Conservation (phyloP, 2,888 invertebrate species). For the Platypus cylindrus region DNA sequence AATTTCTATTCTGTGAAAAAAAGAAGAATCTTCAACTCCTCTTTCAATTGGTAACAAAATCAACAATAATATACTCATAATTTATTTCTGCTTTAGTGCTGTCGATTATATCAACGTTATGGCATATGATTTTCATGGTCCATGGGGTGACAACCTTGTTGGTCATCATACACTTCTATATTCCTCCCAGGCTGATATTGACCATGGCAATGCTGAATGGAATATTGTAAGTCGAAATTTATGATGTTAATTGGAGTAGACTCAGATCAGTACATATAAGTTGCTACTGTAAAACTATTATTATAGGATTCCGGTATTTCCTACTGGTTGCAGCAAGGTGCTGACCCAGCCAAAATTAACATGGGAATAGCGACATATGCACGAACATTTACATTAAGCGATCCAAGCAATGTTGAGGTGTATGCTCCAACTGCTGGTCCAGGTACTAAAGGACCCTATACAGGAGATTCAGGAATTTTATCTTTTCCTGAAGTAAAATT, state of each 20-base stretch:
- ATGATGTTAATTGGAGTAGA: no score
- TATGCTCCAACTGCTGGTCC: slow-evolving; percentile 44
- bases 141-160: slow-evolving; percentile 33
- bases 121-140: slow-evolving; percentile 50
- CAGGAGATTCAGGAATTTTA: slow-evolving; percentile 47
- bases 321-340: slow-evolving; percentile 45
- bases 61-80: no score
- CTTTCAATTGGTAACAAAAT: no score
- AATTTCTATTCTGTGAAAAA: no score
- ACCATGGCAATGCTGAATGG: slow-evolving; percentile 11
- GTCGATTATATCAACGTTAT: no score
- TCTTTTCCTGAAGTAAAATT: slow-evolving; percentile 64
- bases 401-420: slow-evolving; percentile 33
- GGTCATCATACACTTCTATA: slow-evolving; percentile 12
- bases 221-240: slow-evolving; percentile 14
- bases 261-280: no score
- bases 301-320: no score
- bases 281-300: no score
- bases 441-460: slow-evolving; percentile 50
- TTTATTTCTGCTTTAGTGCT: no score
- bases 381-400: slow-evolving; percentile 45
- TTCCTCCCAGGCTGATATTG: slow-evolving; percentile 5
- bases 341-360: slow-evolving; percentile 48
- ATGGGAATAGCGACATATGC: slow-evolving; percentile 63
- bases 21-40: no score